Evolutionary conservation across 1,140 invertebrate species (phyloP).

Genomic region (Drosophila trapezifrons): DNA sequence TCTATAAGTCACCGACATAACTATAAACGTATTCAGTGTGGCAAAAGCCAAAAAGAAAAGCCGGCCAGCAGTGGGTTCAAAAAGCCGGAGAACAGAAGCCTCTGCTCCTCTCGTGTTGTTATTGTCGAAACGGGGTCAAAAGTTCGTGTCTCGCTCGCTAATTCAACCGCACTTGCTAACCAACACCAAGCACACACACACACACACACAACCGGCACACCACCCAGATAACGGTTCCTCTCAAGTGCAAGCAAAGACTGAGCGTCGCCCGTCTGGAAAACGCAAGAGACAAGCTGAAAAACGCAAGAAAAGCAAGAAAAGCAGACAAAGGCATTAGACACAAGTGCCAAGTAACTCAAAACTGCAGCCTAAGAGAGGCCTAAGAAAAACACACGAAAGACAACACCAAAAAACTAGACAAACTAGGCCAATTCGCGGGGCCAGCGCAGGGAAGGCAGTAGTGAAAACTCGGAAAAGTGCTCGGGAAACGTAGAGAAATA

Average conservation of each 20-base stretch:
- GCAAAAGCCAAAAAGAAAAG: slow-evolving; percentile 51
- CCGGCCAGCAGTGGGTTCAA: slow-evolving; percentile 23
- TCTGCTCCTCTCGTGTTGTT: slow-evolving; percentile 56
- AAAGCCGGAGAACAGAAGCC: slow-evolving; percentile 43
- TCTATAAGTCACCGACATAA: slow-evolving; percentile 28
- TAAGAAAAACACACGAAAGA: slow-evolving; percentile 35
- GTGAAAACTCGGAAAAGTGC: slow-evolving; percentile 18
- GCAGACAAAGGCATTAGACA: slow-evolving; percentile 68
- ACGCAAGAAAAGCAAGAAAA: slow-evolving; percentile 17
- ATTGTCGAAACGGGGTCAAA: slow-evolving; percentile 75
- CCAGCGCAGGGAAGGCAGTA: slow-evolving; percentile 19
- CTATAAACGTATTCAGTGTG: slow-evolving; percentile 32
- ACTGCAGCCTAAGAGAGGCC: slow-evolving; percentile 46
- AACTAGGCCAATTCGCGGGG: slow-evolving; percentile 75
- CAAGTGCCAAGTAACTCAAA: slow-evolving; percentile 55
- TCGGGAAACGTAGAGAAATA: slow-evolving; percentile 26
- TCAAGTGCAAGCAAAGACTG: slow-evolving; percentile 66
- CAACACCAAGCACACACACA: slow-evolving; percentile 7
- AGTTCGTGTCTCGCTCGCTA: slow-evolving; percentile 73
- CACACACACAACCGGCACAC: slow-evolving; percentile 13
- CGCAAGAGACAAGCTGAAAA: slow-evolving; percentile 35
- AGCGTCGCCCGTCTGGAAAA: slow-evolving; percentile 49
- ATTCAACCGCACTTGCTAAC: slow-evolving; percentile 62
- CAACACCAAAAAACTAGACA: slow-evolving; percentile 51
- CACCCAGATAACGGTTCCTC: slow-evolving; percentile 45